A percentile compares a stretch with the other conserved stretches of the same genome.
Conservation (phyloP, 1,140 invertebrate species). For the Zaprionus capensis region DNA sequence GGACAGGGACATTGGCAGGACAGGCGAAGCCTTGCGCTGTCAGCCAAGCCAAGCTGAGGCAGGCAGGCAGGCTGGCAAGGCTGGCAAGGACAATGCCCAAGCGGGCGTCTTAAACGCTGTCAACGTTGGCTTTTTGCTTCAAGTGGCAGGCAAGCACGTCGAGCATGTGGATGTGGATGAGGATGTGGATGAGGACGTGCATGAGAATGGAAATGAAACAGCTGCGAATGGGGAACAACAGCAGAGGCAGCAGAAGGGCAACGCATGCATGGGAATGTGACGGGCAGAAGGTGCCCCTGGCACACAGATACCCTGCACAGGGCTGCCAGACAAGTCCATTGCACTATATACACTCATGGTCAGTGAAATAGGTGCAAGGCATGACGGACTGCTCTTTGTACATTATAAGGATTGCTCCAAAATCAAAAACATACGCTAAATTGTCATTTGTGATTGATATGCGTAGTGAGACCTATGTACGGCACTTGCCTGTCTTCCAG, state of each 20-base stretch:
- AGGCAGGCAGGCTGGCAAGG: conserved; percentile 22
- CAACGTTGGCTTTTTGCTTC: conserved; percentile 80
- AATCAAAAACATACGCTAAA: too few species aligned
- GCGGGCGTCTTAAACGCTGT: conserved; percentile 76
- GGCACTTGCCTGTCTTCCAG: too few species aligned
- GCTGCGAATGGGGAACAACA: not conserved
- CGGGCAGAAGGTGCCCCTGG: conserved; percentile 50
- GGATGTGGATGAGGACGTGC: conserved; percentile 21
- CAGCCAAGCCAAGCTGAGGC: conserved; percentile 33
- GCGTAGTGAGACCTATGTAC: too few species aligned
- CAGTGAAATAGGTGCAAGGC: too few species aligned
- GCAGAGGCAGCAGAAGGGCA: not conserved
- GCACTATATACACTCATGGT: too few species aligned
- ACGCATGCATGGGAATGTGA: not conserved
- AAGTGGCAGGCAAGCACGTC: conserved; percentile 62
- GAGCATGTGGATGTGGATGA: conserved; percentile 13
- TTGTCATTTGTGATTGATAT: too few species aligned
- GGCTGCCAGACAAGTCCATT: not conserved
- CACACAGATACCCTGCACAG: conserved; percentile 28
- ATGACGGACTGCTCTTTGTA: too few species aligned
- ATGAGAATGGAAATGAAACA: conserved; percentile 15
- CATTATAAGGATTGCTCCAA: too few species aligned
- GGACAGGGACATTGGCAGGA: conserved; percentile 39
- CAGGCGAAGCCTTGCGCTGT: conserved; percentile 62
- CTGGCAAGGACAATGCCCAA: conserved; percentile 77